phyloP scores from a whole-genome alignment of 2,797 vertebrate species.

The Gambusia yucatana region DNA sequence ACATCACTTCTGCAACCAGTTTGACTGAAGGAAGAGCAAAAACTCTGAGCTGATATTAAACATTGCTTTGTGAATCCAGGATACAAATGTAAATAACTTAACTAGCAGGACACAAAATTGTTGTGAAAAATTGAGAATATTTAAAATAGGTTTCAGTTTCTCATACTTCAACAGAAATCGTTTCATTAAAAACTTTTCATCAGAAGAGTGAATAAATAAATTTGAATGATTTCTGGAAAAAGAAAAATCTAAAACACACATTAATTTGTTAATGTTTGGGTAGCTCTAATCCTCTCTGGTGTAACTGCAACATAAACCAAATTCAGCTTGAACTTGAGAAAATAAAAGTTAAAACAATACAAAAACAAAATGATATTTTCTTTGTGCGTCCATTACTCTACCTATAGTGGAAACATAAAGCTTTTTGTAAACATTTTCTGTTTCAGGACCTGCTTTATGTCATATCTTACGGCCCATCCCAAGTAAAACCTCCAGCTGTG shows the following conservation, averaged over 20 bases:
- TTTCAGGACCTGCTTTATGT: constrained; percentile 96
- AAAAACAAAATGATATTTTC: background rate
- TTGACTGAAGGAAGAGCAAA: background rate
- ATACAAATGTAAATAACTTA: background rate
- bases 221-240: background rate
- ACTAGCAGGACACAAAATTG: background rate
- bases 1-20: background rate
- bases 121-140: background rate
- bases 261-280: background rate
- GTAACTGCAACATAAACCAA: background rate
- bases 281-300: background rate
- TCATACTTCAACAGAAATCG: background rate
- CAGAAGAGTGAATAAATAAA: background rate
- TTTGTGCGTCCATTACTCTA: background rate
- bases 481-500: constrained; percentile 97
- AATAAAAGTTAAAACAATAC: background rate
- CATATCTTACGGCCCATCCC: constrained; percentile 97
- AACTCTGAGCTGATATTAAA: background rate
- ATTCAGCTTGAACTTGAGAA: background rate
- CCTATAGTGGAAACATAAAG: background rate
- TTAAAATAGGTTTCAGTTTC: background rate
- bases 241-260: background rate
- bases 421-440: background rate
- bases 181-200: background rate
- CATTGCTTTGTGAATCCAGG: background rate